A percentile compares a stretch with the other conserved stretches of the same genome.
These are phyloP conservation scores for Trematocara macrostoma DNA, from an alignment of 2,113 vertebrate genomes.

Conservation along the genomic window DNA sequence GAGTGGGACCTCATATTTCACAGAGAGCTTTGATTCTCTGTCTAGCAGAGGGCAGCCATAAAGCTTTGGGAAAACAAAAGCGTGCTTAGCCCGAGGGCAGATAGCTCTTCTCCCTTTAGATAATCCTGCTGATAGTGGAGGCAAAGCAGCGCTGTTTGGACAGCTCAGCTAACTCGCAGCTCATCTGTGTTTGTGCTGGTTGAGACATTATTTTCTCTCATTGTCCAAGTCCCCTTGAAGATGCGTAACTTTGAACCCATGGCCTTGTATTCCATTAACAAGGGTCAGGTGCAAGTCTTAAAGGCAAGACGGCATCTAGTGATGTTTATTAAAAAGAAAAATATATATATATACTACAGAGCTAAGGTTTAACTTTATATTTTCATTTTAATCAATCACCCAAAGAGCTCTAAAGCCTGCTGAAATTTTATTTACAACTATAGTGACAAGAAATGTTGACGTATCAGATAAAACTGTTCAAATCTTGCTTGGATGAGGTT, in stretches of 20 bases:
- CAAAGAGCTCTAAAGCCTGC: neutral
- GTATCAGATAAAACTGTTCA: neutral
- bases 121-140: constrained; percentile 48
- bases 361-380: neutral
- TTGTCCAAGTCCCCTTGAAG: constrained; percentile 47
- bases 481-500: neutral
- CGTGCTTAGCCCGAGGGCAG: constrained; percentile 31
- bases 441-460: neutral
- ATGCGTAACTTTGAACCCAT: constrained; percentile 15
- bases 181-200: constrained; percentile 63
- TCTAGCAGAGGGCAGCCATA: constrained; percentile 36
- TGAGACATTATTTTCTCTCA: constrained; percentile 58
- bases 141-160: constrained; percentile 9
- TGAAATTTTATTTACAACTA: neutral
- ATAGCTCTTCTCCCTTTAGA: constrained; percentile 46
- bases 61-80: constrained; percentile 61
- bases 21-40: constrained; percentile 29
- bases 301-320: neutral
- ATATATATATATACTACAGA: neutral
- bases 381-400: neutral
- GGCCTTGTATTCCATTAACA: constrained; percentile 26
- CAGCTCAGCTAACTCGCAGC: constrained; percentile 20
- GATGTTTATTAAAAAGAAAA: neutral
- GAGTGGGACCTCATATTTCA: neutral
- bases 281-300: constrained; percentile 52